Conservation (phyloP, 1,140 invertebrate species). For the Antheraea mylitta region DNA sequence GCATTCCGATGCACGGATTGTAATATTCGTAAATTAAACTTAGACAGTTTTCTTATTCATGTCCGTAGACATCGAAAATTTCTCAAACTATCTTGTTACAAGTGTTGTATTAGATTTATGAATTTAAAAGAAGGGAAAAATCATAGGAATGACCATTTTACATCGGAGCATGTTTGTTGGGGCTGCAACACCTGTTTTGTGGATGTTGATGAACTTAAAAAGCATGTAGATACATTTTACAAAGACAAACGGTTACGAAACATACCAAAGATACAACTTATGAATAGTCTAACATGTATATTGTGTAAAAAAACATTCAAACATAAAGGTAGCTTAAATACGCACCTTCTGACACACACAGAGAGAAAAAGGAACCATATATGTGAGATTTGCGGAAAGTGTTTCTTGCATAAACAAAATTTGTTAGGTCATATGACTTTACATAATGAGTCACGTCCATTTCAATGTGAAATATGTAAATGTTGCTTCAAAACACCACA, state of each 20-base stretch:
- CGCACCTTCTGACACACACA: conserved; percentile 57
- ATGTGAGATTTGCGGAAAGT: conserved; percentile 66
- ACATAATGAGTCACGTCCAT: conserved; percentile 85
- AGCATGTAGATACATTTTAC: conserved; percentile 27
- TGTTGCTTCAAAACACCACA: conserved; percentile 71
- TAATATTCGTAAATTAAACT: conserved; percentile 22
- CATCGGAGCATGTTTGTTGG: conserved; percentile 20
- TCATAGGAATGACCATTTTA: conserved; percentile 26
- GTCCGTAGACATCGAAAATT: conserved; percentile 29
- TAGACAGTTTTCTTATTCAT: conserved; percentile 34
- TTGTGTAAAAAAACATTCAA: conserved; percentile 61
- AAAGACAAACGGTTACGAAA: conserved; percentile 15
- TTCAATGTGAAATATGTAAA: conserved; percentile 87
- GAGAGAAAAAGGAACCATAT: conserved; percentile 55
- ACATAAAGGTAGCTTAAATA: conserved; percentile 45
- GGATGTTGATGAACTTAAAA: conserved; percentile 20
- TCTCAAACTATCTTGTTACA: conserved; percentile 35
- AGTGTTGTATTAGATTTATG: conserved; percentile 27
- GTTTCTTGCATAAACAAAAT: conserved; percentile 55
- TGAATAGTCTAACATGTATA: conserved; percentile 48
- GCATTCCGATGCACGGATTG: conserved; percentile 52
- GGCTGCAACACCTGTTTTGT: conserved; percentile 35
- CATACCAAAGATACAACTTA: conserved; percentile 29
- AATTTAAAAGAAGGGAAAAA: conserved; percentile 11
- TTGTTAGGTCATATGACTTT: conserved; percentile 80